Evolutionary conservation across 92 coral and sea anemone genomes (phyloP), one percentile per base, ranked within the genome.

Genomic region (Siderastrea radians): DNA sequence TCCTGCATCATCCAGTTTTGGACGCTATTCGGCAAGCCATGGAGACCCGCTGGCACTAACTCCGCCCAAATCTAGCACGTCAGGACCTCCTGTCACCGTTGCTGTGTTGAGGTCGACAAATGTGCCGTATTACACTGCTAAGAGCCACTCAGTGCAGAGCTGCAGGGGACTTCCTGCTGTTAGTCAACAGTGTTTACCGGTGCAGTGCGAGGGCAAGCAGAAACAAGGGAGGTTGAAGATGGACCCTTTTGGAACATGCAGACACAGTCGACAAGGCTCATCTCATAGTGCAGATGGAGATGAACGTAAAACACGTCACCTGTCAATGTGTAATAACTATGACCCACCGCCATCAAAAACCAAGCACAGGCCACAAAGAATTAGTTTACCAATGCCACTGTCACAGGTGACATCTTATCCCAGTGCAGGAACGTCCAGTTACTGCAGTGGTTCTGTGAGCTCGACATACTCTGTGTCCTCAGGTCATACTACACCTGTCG

Each of bases 401-500:
- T 72, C 85, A 62, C 89, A 67, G 11, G 83, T 88, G 53, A 91
- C 95, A 7, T 91, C 98, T 68, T 92, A 92, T 66, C 95, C 93
- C 14, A 91, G 85, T 68, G 88, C 90, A 5, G 84, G 92, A 53
- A 89, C 98, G 38, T 89, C 84, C 1, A 91, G 97, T 76, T 87
- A 92, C 62, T 88, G 95, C 15, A 90, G 93, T 51, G 88, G 93
- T 44, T 93, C 96, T n/a, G 87, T 84, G 8, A 86, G 90, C 26
- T 94, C 99, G 14, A 72, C 91, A 61, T 87, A 98, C 74, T 96
- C 99, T 7, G 66, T 86, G 4, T 98, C 99, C 10, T 98, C 99
- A 12, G 99, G 99, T 49, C 98, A 93, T n/a, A 95, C 87, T 19
- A 98, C 99, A 3, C 99, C 99, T 8, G 85, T 90, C 26, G 86